Base-by-base conservation (phyloP, 2,797 vertebrate species). In the Hypotaenidia philippensis region DNA sequence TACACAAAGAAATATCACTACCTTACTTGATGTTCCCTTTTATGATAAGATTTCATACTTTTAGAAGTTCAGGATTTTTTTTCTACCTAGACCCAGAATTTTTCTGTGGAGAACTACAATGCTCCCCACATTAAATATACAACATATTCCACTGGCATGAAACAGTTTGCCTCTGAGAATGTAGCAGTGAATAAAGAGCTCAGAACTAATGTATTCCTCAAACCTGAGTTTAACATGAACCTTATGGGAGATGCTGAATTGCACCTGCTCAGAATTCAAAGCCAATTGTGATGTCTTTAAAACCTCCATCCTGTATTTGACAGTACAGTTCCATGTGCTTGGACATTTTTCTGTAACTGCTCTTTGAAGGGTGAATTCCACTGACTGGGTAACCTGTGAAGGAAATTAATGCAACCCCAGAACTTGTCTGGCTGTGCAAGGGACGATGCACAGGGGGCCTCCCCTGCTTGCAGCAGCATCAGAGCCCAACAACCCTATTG, bases 391-490 rank as follows among this genome's bases (percentile, higher is more conserved):
- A 38, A 75, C 69, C 81, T 44, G 10, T 10, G 79, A 85, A 78
- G 57, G 50, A 65, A 92, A 94, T 87, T 90, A 64, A 83, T 79
- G 32, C 69, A 86, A 76, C 27, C 2, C 7, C 53, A 83, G 64
- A 22, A 1, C 38, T 89, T 41, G 52, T 77, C 78, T 10, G 13
- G 74, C 78, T 1, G 0, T 38, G 71, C 29, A 59, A 76, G 34
- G 41, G 89, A 59, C 61, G 92, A 50, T 85, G 81, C 64, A 45
- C 40, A 68, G 40, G 11, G 53, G 21, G 22, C 90, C 63, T 87
- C 86, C 90, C 91, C 81, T 50, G 84, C 68, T 85, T 64, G 47
- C 52, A 87, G 77, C 32, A 90, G 76, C 83, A 81, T 11, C 74
- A 60, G 41, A 85, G 52, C 68, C 90, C 94, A 84, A 72, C 87